These are phyloP conservation scores for Pristionchus fissidentatus DNA, from an alignment of 2,888 invertebrate species.

Conservation along the genomic window DNA sequence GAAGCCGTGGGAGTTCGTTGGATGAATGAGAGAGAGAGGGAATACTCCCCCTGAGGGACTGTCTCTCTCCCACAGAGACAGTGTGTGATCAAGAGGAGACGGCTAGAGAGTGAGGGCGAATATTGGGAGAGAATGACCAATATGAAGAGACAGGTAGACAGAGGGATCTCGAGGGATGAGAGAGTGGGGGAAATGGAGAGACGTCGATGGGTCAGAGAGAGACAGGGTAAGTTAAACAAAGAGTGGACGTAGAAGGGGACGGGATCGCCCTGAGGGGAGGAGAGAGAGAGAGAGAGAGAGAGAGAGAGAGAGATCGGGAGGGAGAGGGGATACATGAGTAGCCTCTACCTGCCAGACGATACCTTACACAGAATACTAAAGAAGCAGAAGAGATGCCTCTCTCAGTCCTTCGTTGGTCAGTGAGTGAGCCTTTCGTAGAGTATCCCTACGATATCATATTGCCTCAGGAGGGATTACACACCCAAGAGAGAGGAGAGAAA, in stretches of 20 bases:
- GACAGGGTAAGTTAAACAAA: constrained; percentile 33
- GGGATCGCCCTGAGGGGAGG: neutral
- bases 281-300: neutral
- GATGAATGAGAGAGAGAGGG: neutral
- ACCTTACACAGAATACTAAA: too few relatives aligned
- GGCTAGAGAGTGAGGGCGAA: neutral
- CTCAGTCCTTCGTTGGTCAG: constrained; percentile 12
- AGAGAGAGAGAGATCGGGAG: neutral
- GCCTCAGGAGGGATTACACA: constrained; percentile 1
- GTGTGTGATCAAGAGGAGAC: neutral
- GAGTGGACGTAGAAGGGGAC: neutral
- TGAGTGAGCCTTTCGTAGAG: neutral
- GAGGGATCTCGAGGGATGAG: constrained; percentile 28
- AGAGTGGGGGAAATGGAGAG: neutral
- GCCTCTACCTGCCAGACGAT: constrained; percentile 40
- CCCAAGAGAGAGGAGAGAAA: neutral
- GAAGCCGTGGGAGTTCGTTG: neutral
- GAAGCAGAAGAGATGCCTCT: neutral
- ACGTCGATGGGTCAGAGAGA: neutral
- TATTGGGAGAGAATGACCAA: neutral
- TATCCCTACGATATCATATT: constrained; percentile 15
- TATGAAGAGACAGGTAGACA: neutral
- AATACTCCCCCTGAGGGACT: neutral
- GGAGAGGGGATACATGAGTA: constrained; percentile 19
- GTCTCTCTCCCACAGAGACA: neutral